Conservation (phyloP, 2,113 vertebrate genomes). For the Myotis davidii region DNA sequence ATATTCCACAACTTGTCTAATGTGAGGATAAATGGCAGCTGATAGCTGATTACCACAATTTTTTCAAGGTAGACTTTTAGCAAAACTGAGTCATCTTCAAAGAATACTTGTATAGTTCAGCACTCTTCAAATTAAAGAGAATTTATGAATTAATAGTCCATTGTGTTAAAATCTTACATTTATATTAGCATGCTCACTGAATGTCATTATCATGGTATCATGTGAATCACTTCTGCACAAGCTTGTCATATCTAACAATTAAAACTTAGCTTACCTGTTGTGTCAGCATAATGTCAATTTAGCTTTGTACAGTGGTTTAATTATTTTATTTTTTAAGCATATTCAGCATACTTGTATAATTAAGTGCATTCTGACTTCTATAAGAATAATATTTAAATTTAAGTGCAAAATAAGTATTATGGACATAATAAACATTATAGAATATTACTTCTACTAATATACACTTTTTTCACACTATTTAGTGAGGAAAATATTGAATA, state of each 20-base stretch:
- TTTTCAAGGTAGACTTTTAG: constrained; percentile 57
- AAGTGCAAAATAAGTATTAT: constrained; percentile 44
- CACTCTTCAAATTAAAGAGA: constrained; percentile 51
- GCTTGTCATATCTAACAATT: constrained; percentile 76
- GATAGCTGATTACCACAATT: constrained; percentile 68
- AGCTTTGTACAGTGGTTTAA: constrained; percentile 58
- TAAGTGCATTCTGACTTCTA: constrained; percentile 77
- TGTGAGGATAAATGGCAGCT: constrained; percentile 65
- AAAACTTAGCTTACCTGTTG: constrained; percentile 73
- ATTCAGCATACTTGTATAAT: constrained; percentile 79
- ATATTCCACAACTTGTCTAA: constrained; percentile 57
- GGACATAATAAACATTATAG: constrained; percentile 69
- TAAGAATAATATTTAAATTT: constrained; percentile 76
- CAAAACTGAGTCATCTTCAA: constrained; percentile 46
- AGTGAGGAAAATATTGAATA: not conserved
- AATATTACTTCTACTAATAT: constrained; percentile 27
- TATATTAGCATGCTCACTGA: constrained; percentile 29
- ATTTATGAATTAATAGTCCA: constrained; percentile 53
- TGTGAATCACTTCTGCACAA: not conserved
- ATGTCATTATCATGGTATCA: not conserved
- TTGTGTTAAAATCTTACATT: not conserved
- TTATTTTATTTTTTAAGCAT: constrained; percentile 54
- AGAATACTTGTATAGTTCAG: constrained; percentile 49
- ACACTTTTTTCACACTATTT: not conserved
- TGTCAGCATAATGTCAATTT: constrained; percentile 77